These are phyloP conservation scores for Aricia agestis DNA, from an alignment of 1,140 invertebrate genomes.

Conservation along the genomic window DNA sequence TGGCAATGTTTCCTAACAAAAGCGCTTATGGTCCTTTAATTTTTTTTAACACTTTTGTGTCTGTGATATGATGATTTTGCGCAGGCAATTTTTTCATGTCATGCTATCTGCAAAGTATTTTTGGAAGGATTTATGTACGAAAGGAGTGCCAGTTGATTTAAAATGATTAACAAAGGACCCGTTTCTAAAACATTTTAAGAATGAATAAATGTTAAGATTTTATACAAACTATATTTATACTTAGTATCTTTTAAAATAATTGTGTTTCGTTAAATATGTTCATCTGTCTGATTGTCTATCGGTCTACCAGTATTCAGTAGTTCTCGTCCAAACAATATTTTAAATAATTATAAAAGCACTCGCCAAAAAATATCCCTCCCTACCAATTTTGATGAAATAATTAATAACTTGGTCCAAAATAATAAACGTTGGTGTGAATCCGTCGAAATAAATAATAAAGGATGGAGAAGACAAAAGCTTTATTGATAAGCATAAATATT, in stretches of 20 bases:
- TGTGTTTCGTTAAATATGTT: too few species aligned
- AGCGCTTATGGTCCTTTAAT: slow-evolving; percentile 6
- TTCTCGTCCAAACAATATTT: too few species aligned
- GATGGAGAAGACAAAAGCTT: slow-evolving; percentile 7
- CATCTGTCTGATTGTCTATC: too few species aligned
- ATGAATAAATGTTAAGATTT: not conserved
- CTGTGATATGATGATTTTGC: slow-evolving; percentile 8
- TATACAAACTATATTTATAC: too few species aligned
- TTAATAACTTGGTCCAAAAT: not conserved
- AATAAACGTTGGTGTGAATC: not conserved
- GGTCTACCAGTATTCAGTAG: too few species aligned
- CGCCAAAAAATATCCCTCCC: not conserved
- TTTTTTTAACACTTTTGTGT: slow-evolving; percentile 15
- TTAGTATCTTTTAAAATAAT: too few species aligned
- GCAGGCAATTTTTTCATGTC: slow-evolving; percentile 2
- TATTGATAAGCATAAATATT: not conserved
- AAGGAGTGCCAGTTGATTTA: not conserved
- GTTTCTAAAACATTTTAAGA: not conserved
- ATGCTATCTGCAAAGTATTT: slow-evolving; percentile 3
- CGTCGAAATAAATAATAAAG: not conserved
- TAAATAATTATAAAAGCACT: not conserved
- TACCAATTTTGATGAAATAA: not conserved
- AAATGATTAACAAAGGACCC: not conserved
- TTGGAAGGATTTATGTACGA: not conserved
- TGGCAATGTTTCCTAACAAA: slow-evolving; percentile 21